Base-by-base conservation (phyloP, 2,113 vertebrate genomes). In the Hemibagrus wyckioides region DNA sequence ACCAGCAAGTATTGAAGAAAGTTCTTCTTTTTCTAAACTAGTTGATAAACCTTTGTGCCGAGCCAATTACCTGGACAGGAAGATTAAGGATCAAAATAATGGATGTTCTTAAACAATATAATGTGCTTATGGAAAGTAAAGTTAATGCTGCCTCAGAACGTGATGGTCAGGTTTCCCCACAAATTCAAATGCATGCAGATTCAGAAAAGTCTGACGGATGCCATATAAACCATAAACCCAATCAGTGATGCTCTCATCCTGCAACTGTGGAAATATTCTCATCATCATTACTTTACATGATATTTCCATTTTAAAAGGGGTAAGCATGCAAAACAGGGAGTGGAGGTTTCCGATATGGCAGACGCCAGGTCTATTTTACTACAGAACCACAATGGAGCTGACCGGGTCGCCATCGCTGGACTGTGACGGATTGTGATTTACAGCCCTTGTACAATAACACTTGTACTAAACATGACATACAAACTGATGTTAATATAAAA, bases 241-340 rank as follows among this genome's bases (percentile, higher is more conserved):
- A 71, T 81, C 57, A 86, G 52, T 83, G 59, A 73, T 91, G 82
- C 56, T 15, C 82, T 83, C 90, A 82, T 83, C 82, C 91, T 87
- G 14, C 44, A 79, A 57, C 52, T 57, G 81, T 89, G 89, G 86
- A 87, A 69, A 86, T 92, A 94, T 89, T 93, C 91, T 92, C 85
- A 91, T 86, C 85, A 91, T 85, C 92, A 90, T 91, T 89, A 85
- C 88, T 95, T 95, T 95, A 92, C 94, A 94, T 95, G 84, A 84
- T 56, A 95, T 95, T 95, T 95, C 89, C 92, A 94, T 95, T 92
- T 91, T 88, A 93, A 93, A 92, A 92, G 89, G 86, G 82, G 80
- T 82, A 87, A 91, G 89, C 71, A 95, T 95, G 94, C 93, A 95
- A 95, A 95, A 44, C 69, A 93, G 73, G 0, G 19, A 50, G 56